Evolutionary conservation across 1,140 invertebrate genomes (phyloP).

Genomic region (Papilio aristodemus): DNA sequence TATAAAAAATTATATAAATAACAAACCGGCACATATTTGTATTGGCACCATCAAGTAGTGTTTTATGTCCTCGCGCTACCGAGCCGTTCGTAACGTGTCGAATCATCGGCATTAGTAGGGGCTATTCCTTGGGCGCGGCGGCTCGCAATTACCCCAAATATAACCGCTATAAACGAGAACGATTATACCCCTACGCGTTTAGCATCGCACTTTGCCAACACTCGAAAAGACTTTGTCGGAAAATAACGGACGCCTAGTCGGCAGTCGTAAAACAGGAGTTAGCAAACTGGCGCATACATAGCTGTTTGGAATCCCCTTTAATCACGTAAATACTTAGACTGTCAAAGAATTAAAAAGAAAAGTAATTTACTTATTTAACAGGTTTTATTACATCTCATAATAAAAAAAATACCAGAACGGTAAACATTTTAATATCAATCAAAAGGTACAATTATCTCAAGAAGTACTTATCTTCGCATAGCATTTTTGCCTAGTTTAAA

Average conservation of each 20-base stretch:
- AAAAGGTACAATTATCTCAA: no score
- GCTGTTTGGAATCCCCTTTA: slow-evolving; percentile 55
- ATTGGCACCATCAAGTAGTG: slow-evolving; percentile 22
- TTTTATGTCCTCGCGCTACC: slow-evolving; percentile 39
- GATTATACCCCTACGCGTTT: slow-evolving; percentile 64
- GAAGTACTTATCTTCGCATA: no score
- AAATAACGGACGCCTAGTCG: slow-evolving; percentile 57
- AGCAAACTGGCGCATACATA: slow-evolving; percentile 67
- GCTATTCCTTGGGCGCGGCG: slow-evolving; percentile 49
- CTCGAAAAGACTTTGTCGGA: slow-evolving; percentile 47
- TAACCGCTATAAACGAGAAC: slow-evolving; percentile 62
- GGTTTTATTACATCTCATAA: no score
- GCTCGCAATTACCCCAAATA: slow-evolving; percentile 63
- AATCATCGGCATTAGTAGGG: slow-evolving; percentile 50
- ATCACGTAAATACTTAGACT: not conserved
- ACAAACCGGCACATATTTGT: not conserved
- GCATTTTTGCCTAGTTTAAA: no score
- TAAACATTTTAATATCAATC: no score
- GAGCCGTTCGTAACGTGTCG: slow-evolving; percentile 50
- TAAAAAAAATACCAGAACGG: no score
- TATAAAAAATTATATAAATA: not conserved
- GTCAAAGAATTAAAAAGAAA: not conserved
- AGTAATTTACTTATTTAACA: no score
- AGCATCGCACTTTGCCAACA: slow-evolving; percentile 55
- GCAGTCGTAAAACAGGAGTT: slow-evolving; percentile 68